phyloP scores from a whole-genome alignment of 2,797 vertebrate genomes.

The Echiichthys vipera region DNA sequence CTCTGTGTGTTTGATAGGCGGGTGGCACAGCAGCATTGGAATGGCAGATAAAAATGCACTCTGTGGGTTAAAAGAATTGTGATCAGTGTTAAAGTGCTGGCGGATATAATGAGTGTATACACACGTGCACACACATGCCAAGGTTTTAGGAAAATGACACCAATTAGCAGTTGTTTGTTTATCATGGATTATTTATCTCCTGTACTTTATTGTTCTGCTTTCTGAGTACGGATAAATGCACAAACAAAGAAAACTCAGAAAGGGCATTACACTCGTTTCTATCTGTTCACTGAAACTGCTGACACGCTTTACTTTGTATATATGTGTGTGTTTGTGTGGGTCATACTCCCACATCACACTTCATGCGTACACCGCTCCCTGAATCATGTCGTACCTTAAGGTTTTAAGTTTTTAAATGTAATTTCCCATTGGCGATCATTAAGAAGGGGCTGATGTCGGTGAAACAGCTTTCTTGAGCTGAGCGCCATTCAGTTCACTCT shows the following conservation, averaged over 20 bases:
- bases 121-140: constrained; percentile 1
- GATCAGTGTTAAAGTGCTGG: constrained; percentile 51
- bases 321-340: neutral
- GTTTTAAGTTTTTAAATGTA: too few species aligned
- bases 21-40: constrained; percentile 36
- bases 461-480: constrained; percentile 4
- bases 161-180: constrained; percentile 77
- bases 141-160: constrained; percentile 57
- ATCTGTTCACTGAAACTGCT: constrained; percentile 5
- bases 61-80: constrained; percentile 63
- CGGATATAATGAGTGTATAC: constrained; percentile 60
- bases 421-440: too few species aligned
- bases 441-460: neutral
- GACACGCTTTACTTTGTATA: neutral
- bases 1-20: constrained; percentile 47
- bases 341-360: too few species aligned
- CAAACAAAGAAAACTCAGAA: constrained; percentile 30
- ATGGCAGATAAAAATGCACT: constrained; percentile 61
- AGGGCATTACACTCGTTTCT: constrained; percentile 4
- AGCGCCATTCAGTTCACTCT: constrained; percentile 9
- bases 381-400: neutral
- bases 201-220: constrained; percentile 53
- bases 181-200: constrained; percentile 58
- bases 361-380: neutral
- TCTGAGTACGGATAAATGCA: constrained; percentile 39